Evolutionary conservation across 2,888 invertebrate genomes (phyloP), one percentile per base, ranked within the genome.

Genomic region (Campopleginae sp.): DNA sequence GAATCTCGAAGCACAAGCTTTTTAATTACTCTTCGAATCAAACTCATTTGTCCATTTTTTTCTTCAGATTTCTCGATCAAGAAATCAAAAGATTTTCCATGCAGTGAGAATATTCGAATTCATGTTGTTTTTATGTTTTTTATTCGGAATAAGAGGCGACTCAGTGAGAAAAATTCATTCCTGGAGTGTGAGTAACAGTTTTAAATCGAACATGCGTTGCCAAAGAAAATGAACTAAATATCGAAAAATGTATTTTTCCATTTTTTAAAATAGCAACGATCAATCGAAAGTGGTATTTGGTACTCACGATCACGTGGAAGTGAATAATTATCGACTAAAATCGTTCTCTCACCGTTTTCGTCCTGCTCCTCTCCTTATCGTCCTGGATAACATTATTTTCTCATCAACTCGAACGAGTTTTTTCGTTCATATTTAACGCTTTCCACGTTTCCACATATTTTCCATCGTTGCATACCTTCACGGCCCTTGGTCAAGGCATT

Each of bases 291-390:
- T 58, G 70, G 38, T 63, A 63, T 61, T 68, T 63, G 61, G 63
- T 83, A 83, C 82, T 79, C 74, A 83, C 83, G 68, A 75, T 75
- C 75, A 70, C 74, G 51, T 79, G 42, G 48, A 70, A 75, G 48
- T 61, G 61, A 79, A 77, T 66, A 66, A 48, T 70, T 65, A 75
- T 75, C 70, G 65, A 66, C 58, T 70, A 38, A 51, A 74, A 58
- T 77, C 31, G 17, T 58, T 31, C 23, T 83, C 74, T 83, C 63
- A 79, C 74, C 78, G 51, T 70, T 38, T 42, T 63, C n/a, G n/a
- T 51, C 44, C 48, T n/a, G n/a, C n/a, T 63, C 31, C 31, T 61
- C 63, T 42, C 48, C 38, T 61, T 19, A 79, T 68, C 48, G 46
- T 14, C 66, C 74, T 44, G 12, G 38, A 46, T 31, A 31, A 42